These are phyloP conservation scores for Calyptomena viridis DNA, from an alignment of 2,113 vertebrate genomes.

Conservation along the genomic window DNA sequence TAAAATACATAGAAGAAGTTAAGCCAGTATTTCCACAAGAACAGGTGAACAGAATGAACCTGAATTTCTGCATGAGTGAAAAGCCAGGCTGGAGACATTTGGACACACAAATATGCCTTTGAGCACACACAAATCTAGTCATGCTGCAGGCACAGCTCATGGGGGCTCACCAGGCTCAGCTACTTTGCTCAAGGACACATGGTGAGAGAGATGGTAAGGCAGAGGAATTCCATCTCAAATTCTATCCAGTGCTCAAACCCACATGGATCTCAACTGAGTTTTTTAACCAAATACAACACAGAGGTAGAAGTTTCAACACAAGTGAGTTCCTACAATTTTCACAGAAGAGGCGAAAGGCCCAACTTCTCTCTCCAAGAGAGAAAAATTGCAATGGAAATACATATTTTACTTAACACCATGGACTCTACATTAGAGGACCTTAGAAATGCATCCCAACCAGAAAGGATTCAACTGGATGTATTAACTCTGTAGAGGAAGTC, in stretches of 20 bases:
- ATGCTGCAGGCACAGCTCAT: background rate
- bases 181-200: background rate
- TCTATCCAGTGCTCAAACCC: background rate
- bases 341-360: background rate
- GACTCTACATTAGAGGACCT: background rate
- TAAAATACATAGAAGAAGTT: background rate
- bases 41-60: background rate
- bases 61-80: background rate
- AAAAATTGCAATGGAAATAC: background rate
- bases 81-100: background rate
- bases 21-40: background rate
- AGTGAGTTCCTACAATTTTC: background rate
- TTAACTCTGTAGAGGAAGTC: background rate
- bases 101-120: background rate
- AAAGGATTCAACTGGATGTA: background rate
- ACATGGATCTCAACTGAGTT: background rate
- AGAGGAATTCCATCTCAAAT: background rate
- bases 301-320: background rate
- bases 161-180: background rate
- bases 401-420: background rate
- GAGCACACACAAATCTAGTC: background rate
- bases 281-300: background rate
- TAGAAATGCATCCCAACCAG: background rate
- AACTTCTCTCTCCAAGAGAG: background rate
- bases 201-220: rapidly evolving